These are phyloP conservation scores for Trisateles emortualis DNA, from an alignment of 2,888 invertebrate species.

Conservation along the genomic window DNA sequence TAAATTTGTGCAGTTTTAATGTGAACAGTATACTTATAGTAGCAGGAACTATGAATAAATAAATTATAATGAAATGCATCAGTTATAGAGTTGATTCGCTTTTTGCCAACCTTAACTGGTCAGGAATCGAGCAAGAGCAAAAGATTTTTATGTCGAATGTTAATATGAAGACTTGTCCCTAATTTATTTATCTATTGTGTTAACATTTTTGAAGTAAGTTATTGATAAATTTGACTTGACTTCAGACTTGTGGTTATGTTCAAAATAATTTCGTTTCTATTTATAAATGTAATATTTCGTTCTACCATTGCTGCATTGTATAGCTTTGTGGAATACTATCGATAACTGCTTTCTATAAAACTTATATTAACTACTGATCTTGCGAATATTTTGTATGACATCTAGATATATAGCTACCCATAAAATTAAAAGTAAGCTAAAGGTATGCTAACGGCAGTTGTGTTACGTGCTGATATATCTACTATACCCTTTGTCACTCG, in stretches of 20 bases:
- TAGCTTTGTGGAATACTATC: too few species aligned
- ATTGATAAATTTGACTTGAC: too few species aligned
- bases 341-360: too few species aligned
- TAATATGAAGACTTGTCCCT: conserved; percentile 65
- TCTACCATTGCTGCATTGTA: too few species aligned
- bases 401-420: too few species aligned
- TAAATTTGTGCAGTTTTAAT: not conserved
- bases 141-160: conserved; percentile 67
- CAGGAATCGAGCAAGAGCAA: conserved; percentile 63
- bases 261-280: not conserved
- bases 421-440: too few species aligned
- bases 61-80: conserved; percentile 1
- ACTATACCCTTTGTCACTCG: conserved; percentile 20
- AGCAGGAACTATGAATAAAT: conserved; percentile 5
- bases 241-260: not conserved
- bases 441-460: too few species aligned
- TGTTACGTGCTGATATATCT: not conserved
- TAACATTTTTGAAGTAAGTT: conserved; percentile 40
- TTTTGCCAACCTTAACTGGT: conserved; percentile 74
- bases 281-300: too few species aligned
- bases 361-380: too few species aligned
- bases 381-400: too few species aligned
- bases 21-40: conserved; percentile 1
- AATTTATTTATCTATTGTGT: conserved; percentile 78
- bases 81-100: conserved; percentile 54